phyloP scores from a whole-genome alignment of 2,797 vertebrate genomes.

The Sebastes miniatus region DNA sequence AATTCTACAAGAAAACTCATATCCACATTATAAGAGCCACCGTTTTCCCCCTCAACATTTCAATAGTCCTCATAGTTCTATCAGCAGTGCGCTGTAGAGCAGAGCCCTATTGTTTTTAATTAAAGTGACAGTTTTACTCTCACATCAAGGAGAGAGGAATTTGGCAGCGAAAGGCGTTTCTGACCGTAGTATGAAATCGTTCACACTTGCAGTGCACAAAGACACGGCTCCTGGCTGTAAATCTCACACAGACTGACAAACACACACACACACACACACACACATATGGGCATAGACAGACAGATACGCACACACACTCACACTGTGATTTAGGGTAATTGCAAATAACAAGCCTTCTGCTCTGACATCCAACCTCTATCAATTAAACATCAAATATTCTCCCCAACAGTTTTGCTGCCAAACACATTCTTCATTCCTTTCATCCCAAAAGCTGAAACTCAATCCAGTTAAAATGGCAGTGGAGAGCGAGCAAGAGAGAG shows the following conservation, averaged over 20 bases:
- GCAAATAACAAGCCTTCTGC: conserved; percentile 47
- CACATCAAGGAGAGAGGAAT: conserved; percentile 19
- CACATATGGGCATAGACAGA: neutral
- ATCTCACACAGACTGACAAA: conserved; percentile 4
- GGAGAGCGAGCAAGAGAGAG: neutral
- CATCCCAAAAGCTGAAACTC: conserved; percentile 54
- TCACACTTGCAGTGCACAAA: conserved; percentile 6
- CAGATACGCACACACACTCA: neutral
- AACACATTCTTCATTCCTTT: conserved; percentile 62
- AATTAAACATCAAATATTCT: conserved; percentile 66
- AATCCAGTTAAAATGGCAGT: conserved; percentile 35
- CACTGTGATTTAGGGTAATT: conserved; percentile 35
- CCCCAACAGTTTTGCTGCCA: conserved; percentile 56
- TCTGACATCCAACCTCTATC: conserved; percentile 52
- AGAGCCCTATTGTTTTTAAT: conserved; percentile 25
- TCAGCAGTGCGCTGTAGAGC: neutral
- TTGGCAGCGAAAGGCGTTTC: conserved; percentile 28
- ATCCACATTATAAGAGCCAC: neutral
- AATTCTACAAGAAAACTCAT: neutral
- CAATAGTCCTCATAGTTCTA: neutral
- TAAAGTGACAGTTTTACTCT: conserved; percentile 43
- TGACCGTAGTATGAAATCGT: conserved; percentile 21
- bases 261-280: neutral
- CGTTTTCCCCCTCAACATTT: neutral
- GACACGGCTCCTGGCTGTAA: neutral